Percentiles rank a stretch among this genome's conserved stretches.
These are phyloP conservation scores for Ornithoptera alexandrae DNA, from an alignment of 2,888 invertebrate genomes.

Conservation along the genomic window DNA sequence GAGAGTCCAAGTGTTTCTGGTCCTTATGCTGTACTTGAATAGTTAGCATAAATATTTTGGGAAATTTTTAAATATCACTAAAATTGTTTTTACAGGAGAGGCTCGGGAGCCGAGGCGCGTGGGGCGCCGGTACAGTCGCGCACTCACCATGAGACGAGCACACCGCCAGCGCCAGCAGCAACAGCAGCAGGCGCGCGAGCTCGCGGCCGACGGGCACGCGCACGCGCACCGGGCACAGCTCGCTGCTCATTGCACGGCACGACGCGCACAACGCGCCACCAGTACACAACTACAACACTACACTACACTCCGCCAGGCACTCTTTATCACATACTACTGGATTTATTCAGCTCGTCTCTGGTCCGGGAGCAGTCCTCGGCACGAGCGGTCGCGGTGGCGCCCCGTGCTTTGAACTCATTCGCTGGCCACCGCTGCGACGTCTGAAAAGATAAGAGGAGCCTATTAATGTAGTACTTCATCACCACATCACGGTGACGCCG, in stretches of 20 bases:
- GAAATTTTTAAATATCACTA: too few species aligned
- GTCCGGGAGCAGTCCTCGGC: conserved; percentile 39
- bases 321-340: conserved; percentile 68
- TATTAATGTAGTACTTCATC: neutral
- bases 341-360: conserved; percentile 41
- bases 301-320: conserved; percentile 43
- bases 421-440: conserved; percentile 43
- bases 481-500: too few species aligned
- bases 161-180: conserved; percentile 56
- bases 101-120: neutral
- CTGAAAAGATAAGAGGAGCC: conserved; percentile 45
- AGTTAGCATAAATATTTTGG: too few species aligned
- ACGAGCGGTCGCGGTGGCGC: conserved; percentile 33
- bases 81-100: too few species aligned
- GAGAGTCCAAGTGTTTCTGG: too few species aligned
- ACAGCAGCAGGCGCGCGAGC: conserved; percentile 51
- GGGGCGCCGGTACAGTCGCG: neutral
- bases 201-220: conserved; percentile 50
- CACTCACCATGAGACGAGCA: conserved; percentile 72
- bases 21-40: too few species aligned
- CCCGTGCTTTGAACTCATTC: conserved; percentile 54
- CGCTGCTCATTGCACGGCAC: conserved; percentile 52
- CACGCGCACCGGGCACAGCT: conserved; percentile 53
- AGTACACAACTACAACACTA: conserved; percentile 46
- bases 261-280: conserved; percentile 33